Percentiles rank a stretch among this genome's conserved stretches.
phyloP scores from a whole-genome alignment of 2,113 vertebrate genomes.

The Sinosuthora webbiana region DNA sequence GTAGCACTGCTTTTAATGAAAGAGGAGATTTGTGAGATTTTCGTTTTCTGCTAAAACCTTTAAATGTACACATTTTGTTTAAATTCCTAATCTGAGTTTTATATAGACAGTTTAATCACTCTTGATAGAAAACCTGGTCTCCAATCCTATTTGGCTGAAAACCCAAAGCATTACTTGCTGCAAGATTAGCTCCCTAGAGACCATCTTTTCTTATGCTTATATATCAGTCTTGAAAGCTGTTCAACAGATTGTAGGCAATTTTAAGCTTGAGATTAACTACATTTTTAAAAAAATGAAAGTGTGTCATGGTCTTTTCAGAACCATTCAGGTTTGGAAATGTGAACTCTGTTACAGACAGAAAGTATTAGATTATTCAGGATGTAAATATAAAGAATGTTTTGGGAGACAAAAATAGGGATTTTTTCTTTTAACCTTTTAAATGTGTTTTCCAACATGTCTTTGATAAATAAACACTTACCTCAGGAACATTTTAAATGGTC shows the following conservation, averaged over 20 bases:
- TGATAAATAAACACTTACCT: background rate
- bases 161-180: background rate
- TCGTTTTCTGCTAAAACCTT: background rate
- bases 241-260: background rate
- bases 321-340: background rate
- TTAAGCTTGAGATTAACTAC: background rate
- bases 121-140: background rate
- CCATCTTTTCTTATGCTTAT: background rate
- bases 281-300: background rate
- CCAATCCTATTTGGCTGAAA: background rate
- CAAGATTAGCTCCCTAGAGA: conserved; percentile 9
- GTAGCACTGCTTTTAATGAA: background rate
- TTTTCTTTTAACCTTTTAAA: background rate
- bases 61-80: background rate
- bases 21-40: background rate
- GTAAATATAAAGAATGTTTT: background rate
- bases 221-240: background rate
- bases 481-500: background rate
- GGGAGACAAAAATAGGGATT: background rate
- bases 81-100: conserved; percentile 34
- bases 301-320: background rate
- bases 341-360: background rate
- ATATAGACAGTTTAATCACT: conserved; percentile 11
- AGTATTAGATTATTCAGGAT: background rate
- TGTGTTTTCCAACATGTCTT: background rate